phyloP scores from a whole-genome alignment of 1,140 invertebrate genomes.

The Pomacea maculata region DNA sequence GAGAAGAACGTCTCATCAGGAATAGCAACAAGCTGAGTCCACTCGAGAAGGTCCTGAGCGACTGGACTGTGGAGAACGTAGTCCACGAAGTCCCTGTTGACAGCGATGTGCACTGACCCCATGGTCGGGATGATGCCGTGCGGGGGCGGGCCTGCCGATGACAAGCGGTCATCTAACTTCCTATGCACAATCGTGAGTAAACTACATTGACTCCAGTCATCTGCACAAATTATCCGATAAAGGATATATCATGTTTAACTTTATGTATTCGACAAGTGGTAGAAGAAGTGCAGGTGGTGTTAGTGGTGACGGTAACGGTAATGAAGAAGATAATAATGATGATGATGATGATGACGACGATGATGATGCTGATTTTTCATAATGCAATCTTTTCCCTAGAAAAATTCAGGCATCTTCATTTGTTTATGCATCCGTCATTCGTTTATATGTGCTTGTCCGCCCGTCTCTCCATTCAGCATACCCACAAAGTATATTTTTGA shows the following conservation, averaged over 20 bases:
- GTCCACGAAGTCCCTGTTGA: slow-evolving; percentile 39
- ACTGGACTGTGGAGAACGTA: slow-evolving; percentile 29
- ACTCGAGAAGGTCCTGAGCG: slow-evolving; percentile 36
- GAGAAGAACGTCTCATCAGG: slow-evolving; percentile 50
- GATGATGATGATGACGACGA: neutral
- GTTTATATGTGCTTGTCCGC: too few relatives aligned
- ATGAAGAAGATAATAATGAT: slow-evolving; percentile 8
- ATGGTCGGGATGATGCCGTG: slow-evolving; percentile 30
- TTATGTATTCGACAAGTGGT: too few relatives aligned
- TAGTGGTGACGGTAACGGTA: neutral
- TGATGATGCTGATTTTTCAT: neutral
- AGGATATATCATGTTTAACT: too few relatives aligned
- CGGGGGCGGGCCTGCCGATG: neutral
- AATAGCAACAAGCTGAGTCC: slow-evolving; percentile 22
- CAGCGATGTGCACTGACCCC: slow-evolving; percentile 39
- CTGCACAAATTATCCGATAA: neutral
- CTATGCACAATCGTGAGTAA: too few relatives aligned
- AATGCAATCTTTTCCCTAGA: too few relatives aligned
- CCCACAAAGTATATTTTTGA: neutral
- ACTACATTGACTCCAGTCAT: neutral
- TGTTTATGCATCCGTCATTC: too few relatives aligned
- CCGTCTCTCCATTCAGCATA: too few relatives aligned
- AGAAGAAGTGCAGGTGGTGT: too few relatives aligned
- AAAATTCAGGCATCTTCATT: too few relatives aligned
- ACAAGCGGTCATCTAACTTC: neutral